Evolutionary conservation across 2,888 invertebrate genomes (phyloP), one percentile per base, ranked within the genome.

Genomic region (Eupelmus urozonus): DNA sequence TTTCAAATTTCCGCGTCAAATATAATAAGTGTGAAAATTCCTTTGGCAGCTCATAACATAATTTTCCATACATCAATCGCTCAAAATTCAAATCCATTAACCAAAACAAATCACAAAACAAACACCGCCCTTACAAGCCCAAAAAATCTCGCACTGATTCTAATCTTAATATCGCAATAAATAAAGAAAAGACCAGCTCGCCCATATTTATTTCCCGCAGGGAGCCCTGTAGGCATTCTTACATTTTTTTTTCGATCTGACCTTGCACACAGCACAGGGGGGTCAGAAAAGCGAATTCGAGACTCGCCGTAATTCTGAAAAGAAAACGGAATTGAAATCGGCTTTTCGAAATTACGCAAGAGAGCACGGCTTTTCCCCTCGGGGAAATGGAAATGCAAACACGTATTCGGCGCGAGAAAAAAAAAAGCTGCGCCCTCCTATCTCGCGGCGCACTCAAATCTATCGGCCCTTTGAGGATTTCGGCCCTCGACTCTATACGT

Each of bases 291-390:
- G 49, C 20, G n/a, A 60, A 60, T 85, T 85, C 83, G 82, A 85
- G 86, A 85, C 85, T 85, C 84, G 84, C 84, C 83, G 84, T 80
- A 74, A 23, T 80, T 78, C 83, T 83, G 85, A 86, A 87, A 87
- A 84, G 85, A 83, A 85, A 85, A 82, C 85, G 85, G 83, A 87
- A 88, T 88, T 88, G 88, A 86, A 89, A 89, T 87, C 88, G 88
- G 88, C 88, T 88, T 88, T 88, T 84, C 84, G 86, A 88, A 88
- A 89, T 88, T 87, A 87, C 87, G 83, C 85, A 82, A 82, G 40
- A 60, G 42, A n/a, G 7, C 60, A 4, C 34, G 34, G 69, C 57
- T 40, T 25, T 62, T 13, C 16, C 66, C 83, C 84, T 81, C 82
- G 84, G 81, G n/a, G 75, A 82, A 85, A 86, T 83, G 82, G 84